Percentiles rank a stretch among this genome's conserved stretches.
Conservation (phyloP, 2,797 vertebrate species). For the Aldrovandia affinis region DNA sequence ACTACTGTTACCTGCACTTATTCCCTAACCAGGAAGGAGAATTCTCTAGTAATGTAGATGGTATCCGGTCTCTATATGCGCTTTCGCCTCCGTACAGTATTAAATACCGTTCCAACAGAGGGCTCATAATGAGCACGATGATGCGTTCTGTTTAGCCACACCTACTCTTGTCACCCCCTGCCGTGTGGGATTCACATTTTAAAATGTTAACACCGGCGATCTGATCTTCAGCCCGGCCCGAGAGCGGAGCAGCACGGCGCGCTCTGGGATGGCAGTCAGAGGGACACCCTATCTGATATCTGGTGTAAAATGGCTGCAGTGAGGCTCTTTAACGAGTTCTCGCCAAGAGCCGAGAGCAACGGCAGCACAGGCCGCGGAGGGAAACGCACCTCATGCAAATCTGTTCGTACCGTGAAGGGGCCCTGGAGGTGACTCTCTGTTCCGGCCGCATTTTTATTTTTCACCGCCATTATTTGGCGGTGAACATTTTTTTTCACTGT, state of each 20-base stretch:
- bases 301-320: background rate
- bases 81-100: no score
- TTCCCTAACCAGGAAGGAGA: no score
- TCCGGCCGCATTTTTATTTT: background rate
- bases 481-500: background rate
- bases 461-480: no score
- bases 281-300: background rate
- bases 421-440: background rate
- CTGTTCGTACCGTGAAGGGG: background rate
- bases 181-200: background rate
- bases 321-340: background rate
- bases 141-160: background rate
- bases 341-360: background rate
- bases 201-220: background rate
- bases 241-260: background rate
- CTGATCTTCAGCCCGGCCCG: background rate
- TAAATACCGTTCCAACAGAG: background rate
- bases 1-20: background rate
- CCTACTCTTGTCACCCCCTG: background rate
- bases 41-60: background rate
- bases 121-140: background rate
- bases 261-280: background rate
- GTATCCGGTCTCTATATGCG: background rate
- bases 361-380: background rate
- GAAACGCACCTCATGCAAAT: background rate